Base-by-base conservation (phyloP, 2,113 vertebrate genomes). In the Cariama cristata region DNA sequence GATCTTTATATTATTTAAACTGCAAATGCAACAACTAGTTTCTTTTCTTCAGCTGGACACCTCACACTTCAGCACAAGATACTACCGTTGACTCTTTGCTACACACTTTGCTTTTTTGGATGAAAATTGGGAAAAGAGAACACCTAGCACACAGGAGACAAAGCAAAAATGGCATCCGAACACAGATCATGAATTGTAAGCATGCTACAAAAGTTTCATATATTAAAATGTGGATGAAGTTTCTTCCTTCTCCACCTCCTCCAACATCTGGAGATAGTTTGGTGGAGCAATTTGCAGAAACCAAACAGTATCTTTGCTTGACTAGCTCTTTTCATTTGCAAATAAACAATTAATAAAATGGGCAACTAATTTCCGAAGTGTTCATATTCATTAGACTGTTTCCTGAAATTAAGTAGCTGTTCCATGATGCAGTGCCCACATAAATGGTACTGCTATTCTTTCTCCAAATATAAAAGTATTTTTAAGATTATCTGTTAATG, bases 261-360 rank as follows among this genome's bases (percentile, higher is more conserved):
- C 69, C 50, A 93, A 98, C 98, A 98, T 98, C 98, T 98, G 98
- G 98, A 98, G 95, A 95, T 93, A 97, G 97, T 98, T 98, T 98
- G 98, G 96, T 92, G 93, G 88, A 98, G 80, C 55, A 71, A 93
- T 97, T 98, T 98, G 86, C 98, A 98, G 97, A 98, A 98, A 97
- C 94, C 86, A 97, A 98, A 98, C 91, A 98, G 96, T 95, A 86
- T 93, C 96, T 97, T 96, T 95, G 95, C 82, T 96, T 98, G 96
- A 98, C 95, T 98, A 97, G 97, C 73, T 96, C 96, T 96, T 98
- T 98, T 97, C 96, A 96, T 98, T 98, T 45, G 55, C 93, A 98
- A 98, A 98, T 98, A 98, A 98, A 98, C 98, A 98, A 98, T 98
- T 98, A 98, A 98, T 98, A 93, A 97, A 98, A 98, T 97, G 95